phyloP scores from a whole-genome alignment of 2,113 vertebrate genomes.

The Kryptolebias marmoratus region DNA sequence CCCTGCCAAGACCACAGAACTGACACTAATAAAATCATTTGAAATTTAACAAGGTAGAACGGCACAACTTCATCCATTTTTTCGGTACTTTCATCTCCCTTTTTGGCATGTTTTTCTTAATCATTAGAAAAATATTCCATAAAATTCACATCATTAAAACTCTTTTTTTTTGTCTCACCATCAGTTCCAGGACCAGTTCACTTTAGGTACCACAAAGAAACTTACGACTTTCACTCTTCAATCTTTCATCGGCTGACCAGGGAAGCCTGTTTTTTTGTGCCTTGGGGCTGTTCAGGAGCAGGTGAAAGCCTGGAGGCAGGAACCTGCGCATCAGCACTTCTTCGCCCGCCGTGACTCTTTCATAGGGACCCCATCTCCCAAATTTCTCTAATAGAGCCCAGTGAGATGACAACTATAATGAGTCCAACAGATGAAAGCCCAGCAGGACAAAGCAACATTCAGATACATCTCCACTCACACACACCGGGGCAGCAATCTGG shows the following conservation, averaged over 20 bases:
- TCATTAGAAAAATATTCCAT: neutral
- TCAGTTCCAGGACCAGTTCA: constrained; percentile 5
- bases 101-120: constrained; percentile 32
- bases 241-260: constrained; percentile 62
- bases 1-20: constrained; percentile 87
- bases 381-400: constrained; percentile 62
- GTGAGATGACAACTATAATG: constrained; percentile 68
- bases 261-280: constrained; percentile 60
- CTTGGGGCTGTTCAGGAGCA: constrained; percentile 73
- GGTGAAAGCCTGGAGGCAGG: constrained; percentile 74
- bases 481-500: constrained; percentile 26
- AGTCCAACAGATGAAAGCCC: constrained; percentile 68
- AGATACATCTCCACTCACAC: constrained; percentile 41
- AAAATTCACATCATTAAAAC: constrained; percentile 21
- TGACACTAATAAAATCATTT: constrained; percentile 88
- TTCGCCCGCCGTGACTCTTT: constrained; percentile 69
- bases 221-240: constrained; percentile 46
- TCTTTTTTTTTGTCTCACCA: constrained; percentile 10
- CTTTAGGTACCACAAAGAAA: constrained; percentile 21
- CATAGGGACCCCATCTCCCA: constrained; percentile 62
- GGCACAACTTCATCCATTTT: constrained; percentile 71
- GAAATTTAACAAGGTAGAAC: constrained; percentile 90
- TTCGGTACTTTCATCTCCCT: constrained; percentile 30
- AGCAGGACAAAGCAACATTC: constrained; percentile 62
- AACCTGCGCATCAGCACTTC: constrained; percentile 74